phyloP scores from a whole-genome alignment of 1,140 invertebrate species.

The Vollenhovia emeryi region DNA sequence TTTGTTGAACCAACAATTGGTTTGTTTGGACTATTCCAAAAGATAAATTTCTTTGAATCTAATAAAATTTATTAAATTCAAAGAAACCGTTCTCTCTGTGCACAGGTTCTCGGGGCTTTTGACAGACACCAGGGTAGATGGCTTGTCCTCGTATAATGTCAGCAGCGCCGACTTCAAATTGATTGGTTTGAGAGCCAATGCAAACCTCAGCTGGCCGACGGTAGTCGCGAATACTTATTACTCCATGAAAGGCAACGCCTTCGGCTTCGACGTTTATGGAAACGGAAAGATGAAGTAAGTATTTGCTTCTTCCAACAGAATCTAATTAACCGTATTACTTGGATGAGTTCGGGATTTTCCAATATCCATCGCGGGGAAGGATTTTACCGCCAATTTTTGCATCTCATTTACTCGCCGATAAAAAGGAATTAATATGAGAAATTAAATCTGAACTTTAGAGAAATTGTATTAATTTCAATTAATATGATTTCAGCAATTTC shows the following conservation, averaged over 20 bases:
- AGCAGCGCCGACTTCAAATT: conserved; percentile 1
- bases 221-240: conserved; percentile 36
- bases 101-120: too few species aligned
- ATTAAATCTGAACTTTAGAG: background rate
- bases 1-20: too few species aligned
- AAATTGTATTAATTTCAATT: background rate
- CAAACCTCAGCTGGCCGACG: conserved; percentile 37
- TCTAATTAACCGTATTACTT: background rate
- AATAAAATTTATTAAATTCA: too few species aligned
- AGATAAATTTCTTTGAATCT: too few species aligned
- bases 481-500: background rate
- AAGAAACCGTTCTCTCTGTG: too few species aligned
- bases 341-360: background rate
- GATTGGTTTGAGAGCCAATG: background rate
- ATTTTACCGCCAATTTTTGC: background rate
- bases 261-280: background rate
- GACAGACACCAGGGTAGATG: background rate
- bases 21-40: too few species aligned
- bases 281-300: background rate
- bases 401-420: background rate
- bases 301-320: background rate
- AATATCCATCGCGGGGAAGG: background rate
- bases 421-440: background rate
- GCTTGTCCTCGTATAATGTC: conserved; percentile 40
- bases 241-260: background rate